A percentile compares a stretch with the other conserved stretches of the same genome.
Conservation (phyloP, 2,797 vertebrate genomes). For the Macroramphosus scolopax region DNA sequence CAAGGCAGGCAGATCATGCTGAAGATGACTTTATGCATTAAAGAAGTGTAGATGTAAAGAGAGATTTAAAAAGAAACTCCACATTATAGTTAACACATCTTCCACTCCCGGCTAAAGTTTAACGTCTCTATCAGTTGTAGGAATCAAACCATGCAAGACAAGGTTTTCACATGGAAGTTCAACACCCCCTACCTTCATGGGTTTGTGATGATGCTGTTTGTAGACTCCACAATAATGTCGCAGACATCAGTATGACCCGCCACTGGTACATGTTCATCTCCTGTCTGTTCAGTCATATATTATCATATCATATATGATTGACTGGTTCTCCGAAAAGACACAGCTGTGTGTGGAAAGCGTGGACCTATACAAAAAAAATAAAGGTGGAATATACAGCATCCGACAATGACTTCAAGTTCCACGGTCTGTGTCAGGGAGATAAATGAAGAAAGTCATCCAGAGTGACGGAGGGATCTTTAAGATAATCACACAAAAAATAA, state of each 20-base stretch:
- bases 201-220: conserved; percentile 54
- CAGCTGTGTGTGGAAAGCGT: too few species aligned
- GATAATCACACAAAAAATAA: conserved; percentile 1
- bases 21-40: too few species aligned
- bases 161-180: too few species aligned
- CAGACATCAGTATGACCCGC: conserved; percentile 53
- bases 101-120: too few species aligned
- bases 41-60: not conserved
- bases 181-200: conserved; percentile 71
- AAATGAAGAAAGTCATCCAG: not conserved
- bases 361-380: not conserved
- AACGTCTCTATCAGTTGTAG: too few species aligned
- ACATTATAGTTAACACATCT: too few species aligned
- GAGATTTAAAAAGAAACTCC: too few species aligned
- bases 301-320: conserved; percentile 46
- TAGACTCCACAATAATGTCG: conserved; percentile 49
- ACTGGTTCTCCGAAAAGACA: too few species aligned
- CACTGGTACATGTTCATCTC: conserved; percentile 57
- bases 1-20: too few species aligned
- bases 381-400: not conserved
- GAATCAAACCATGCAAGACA: too few species aligned
- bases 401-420: too few species aligned
- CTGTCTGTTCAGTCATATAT: conserved; percentile 28
- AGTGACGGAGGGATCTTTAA: conserved; percentile 3
- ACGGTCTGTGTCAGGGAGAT: too few species aligned